A percentile compares a stretch with the other conserved stretches of the same genome.
These are phyloP conservation scores for Oryzias curvinotus DNA, from an alignment of 2,113 vertebrate species.

Conservation along the genomic window DNA sequence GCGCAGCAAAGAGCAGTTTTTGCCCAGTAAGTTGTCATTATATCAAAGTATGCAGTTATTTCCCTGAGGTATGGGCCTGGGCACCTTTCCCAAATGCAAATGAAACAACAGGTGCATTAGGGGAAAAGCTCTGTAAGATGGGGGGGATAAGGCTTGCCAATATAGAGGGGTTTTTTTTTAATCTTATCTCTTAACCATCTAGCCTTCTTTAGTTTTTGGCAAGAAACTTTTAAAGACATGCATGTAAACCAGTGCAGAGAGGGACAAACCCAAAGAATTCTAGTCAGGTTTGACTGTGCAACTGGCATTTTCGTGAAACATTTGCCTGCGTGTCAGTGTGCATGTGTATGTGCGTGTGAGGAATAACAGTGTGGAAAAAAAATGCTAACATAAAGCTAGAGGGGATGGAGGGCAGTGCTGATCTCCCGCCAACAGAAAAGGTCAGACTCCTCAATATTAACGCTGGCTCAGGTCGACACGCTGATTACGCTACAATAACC, in stretches of 20 bases:
- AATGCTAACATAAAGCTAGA: constrained; percentile 48
- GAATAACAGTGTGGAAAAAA: constrained; percentile 22
- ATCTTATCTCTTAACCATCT: too few relatives aligned
- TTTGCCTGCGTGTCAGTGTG: background rate
- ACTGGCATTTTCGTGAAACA: background rate
- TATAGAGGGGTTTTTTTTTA: too few relatives aligned
- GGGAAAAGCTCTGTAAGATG: constrained; percentile 17
- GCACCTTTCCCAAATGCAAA: constrained; percentile 58
- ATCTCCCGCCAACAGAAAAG: constrained; percentile 60
- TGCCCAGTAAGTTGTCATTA: constrained; percentile 16
- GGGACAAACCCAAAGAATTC: too few relatives aligned
- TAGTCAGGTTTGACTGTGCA: too few relatives aligned
- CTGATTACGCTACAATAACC: constrained; percentile 73
- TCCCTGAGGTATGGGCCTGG: constrained; percentile 30
- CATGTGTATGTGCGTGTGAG: background rate
- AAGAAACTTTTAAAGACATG: too few relatives aligned
- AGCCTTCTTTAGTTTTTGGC: too few relatives aligned
- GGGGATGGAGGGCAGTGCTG: constrained; percentile 40
- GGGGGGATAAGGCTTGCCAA: constrained; percentile 1
- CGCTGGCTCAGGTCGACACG: constrained; percentile 64
- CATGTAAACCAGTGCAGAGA: too few relatives aligned
- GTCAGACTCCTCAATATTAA: constrained; percentile 74
- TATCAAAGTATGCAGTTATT: constrained; percentile 22
- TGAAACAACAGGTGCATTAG: constrained; percentile 38
- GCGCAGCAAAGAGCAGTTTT: constrained; percentile 15